A percentile compares a stretch with the other conserved stretches of the same genome.
Conservation (phyloP, 2,888 invertebrate species). For the Ectemnius continuus region DNA sequence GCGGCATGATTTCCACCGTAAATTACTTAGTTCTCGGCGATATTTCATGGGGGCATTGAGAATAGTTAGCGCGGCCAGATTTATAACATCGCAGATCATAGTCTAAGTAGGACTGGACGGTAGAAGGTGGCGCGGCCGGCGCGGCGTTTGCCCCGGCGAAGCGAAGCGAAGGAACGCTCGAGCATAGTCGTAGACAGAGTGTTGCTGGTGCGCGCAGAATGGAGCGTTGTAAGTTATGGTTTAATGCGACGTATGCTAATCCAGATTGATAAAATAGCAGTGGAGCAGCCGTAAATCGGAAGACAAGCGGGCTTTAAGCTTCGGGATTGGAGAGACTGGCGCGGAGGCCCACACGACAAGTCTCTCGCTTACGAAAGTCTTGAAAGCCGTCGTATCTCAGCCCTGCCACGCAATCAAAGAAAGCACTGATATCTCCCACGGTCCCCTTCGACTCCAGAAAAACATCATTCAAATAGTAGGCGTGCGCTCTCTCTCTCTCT, state of each 20-base stretch:
- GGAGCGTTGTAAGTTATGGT: slow-evolving; percentile 65
- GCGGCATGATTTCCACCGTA: slow-evolving; percentile 2
- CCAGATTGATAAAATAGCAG: slow-evolving; percentile 74
- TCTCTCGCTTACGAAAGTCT: slow-evolving; percentile 52
- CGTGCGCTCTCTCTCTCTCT: too few relatives aligned
- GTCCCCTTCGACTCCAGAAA: slow-evolving; percentile 17
- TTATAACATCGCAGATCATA: slow-evolving; percentile 45
- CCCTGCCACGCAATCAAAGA: slow-evolving; percentile 23
- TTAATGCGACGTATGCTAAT: slow-evolving; percentile 73
- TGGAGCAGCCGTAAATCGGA: slow-evolving; percentile 68
- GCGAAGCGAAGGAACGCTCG: too few relatives aligned
- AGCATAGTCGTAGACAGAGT: slow-evolving; percentile 10
- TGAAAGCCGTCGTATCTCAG: slow-evolving; percentile 44
- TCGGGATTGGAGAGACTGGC: slow-evolving; percentile 58
- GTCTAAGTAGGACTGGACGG: slow-evolving; percentile 20
- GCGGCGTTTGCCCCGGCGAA: too few relatives aligned
- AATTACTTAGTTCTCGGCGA: slow-evolving; percentile 38
- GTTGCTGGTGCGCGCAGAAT: slow-evolving; percentile 15
- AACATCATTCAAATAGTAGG: slow-evolving; percentile 33
- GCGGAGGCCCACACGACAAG: slow-evolving; percentile 43
- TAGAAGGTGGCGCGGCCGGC: slow-evolving; percentile 8
- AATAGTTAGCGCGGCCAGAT: slow-evolving; percentile 33
- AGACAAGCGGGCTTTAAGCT: slow-evolving; percentile 56
- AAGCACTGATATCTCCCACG: slow-evolving; percentile 18
- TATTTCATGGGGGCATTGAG: slow-evolving; percentile 28